Percentiles rank a stretch among this genome's conserved stretches.
Conservation (phyloP, 2,888 invertebrate species). For the Drosophila paranaensis region DNA sequence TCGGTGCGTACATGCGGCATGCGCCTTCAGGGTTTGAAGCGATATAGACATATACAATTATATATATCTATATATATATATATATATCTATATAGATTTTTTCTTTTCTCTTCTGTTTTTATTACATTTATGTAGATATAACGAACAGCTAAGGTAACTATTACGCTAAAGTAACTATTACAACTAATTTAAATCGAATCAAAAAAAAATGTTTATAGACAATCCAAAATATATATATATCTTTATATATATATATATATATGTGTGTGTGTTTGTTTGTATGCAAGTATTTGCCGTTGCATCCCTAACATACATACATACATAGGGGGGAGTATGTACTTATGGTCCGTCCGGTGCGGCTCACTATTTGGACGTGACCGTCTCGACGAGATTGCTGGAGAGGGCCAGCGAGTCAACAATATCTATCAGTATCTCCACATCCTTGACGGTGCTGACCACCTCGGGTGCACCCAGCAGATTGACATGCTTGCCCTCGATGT, state of each 20-base stretch:
- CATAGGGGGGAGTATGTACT: conserved; percentile 1
- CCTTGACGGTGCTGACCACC: conserved; percentile 77
- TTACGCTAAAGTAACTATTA: conserved; percentile 71
- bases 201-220: conserved; percentile 42
- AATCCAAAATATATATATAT: conserved; percentile 28
- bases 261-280: conserved; percentile 9
- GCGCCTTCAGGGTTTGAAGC: conserved; percentile 8
- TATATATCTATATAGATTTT: conserved; percentile 18
- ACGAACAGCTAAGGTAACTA: conserved; percentile 65
- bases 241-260: conserved; percentile 7
- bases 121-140: conserved; percentile 49
- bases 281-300: background rate
- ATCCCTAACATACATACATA: background rate
- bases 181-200: conserved; percentile 57
- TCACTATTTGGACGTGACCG: conserved; percentile 61
- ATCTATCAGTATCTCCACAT: conserved; percentile 84
- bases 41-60: conserved; percentile 1
- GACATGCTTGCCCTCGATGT: conserved; percentile 84
- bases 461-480: conserved; percentile 84
- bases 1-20: conserved; percentile 11
- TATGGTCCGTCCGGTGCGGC: too few species aligned
- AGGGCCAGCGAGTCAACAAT: conserved; percentile 83
- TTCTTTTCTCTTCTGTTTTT: conserved; percentile 10
- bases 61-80: conserved; percentile 5
- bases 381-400: conserved; percentile 80